Conservation (phyloP, 2,113 vertebrate genomes). For the Chiloscyllium plagiosum region DNA sequence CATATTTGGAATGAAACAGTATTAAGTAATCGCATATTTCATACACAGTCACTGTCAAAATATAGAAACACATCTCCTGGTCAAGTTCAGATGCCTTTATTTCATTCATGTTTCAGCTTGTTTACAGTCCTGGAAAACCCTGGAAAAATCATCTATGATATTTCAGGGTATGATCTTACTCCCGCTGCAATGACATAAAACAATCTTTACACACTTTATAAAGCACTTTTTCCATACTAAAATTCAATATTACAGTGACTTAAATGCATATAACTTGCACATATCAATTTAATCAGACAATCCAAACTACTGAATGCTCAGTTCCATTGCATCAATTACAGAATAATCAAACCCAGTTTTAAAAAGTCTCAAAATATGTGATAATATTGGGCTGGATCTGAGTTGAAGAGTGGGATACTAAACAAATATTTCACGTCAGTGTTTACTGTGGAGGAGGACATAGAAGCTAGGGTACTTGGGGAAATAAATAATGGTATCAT, state of each 20-base stretch:
- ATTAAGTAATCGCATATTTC: not conserved
- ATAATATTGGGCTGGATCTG: not conserved
- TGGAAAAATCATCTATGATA: not conserved
- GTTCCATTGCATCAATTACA: not conserved
- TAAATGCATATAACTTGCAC: not conserved
- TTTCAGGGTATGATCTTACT: not conserved
- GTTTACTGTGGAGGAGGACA: no score
- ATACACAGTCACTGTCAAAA: not conserved
- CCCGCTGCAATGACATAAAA: not conserved
- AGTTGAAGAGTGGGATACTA: not conserved
- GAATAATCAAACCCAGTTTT: not conserved
- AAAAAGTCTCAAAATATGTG: not conserved
- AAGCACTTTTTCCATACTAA: not conserved
- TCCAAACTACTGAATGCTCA: not conserved
- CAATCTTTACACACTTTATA: not conserved
- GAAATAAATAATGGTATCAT: no score
- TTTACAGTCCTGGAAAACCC: no score
- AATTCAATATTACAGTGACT: not conserved
- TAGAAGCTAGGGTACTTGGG: no score
- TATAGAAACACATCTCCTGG: not conserved
- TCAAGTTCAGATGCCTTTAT: not conserved
- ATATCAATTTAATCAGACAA: not conserved
- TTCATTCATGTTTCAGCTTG: not conserved
- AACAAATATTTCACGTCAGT: no score
- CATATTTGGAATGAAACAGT: not conserved